Base-by-base conservation (phyloP, 2,888 invertebrate species). In the Dusona sp. region DNA sequence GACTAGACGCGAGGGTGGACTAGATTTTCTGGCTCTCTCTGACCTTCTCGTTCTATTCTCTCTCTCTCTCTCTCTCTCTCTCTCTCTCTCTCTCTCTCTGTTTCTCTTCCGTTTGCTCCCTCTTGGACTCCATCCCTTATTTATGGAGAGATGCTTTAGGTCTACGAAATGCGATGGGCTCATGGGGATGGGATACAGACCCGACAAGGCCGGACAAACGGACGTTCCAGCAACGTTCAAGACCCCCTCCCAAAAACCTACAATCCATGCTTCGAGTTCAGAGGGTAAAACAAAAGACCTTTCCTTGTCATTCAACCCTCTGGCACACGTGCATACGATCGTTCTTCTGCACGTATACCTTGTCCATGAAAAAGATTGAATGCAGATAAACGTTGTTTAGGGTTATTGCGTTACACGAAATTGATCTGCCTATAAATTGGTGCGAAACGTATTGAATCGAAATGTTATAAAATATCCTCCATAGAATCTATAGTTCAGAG, bases 91-190 rank as follows among this genome's bases (percentile, higher is more conserved):
- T 45, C 45, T 54, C 67, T n/a, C 61, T 65, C 67, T 75, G 72
- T 72, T 57, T 67, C 75, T 64, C 78, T 68, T 51, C 22, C 38
- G 22, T 67, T 36, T 51, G 16, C 67, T 82, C 72, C 67, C 79
- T 79, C 81, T 79, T 87, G 89, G 88, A 89, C 90, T 88, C 91
- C 88, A 90, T 90, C 91, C 91, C 90, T 91, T 91, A 92, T 92
- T 92, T 92, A 92, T 92, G 90, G 90, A 86, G 87, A 85, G 81
- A 83, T 81, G 89, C 88, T 90, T 85, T 86, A 88, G 81, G 79
- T 79, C 65, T 89, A 89, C 90, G 89, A 86, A 90, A 90, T 89
- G 89, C 89, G 88, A 80, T 74, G 81, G 84, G 73, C 45, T 82
- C 75, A 57, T 67, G 61, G 80, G 64, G 36, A 75, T 48, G 87